These are phyloP conservation scores for Actias luna DNA, from an alignment of 2,888 invertebrate species.

Conservation along the genomic window DNA sequence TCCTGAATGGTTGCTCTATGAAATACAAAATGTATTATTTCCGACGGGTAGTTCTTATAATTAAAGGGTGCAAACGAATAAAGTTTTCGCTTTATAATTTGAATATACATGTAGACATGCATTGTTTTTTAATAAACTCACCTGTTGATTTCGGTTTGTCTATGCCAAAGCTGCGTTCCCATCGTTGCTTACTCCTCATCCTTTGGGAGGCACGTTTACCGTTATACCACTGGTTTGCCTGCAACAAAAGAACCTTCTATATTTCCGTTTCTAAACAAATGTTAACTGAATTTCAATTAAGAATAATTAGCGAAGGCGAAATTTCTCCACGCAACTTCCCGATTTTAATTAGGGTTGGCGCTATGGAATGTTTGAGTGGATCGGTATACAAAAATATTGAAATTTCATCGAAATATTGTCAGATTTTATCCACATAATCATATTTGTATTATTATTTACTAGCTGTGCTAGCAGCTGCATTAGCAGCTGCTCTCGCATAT, in stretches of 20 bases:
- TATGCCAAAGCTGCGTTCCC: slow-evolving; percentile 66
- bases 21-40: too few relatives aligned
- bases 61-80: too few relatives aligned
- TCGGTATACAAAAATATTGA: background rate
- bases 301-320: slow-evolving; percentile 51
- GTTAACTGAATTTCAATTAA: slow-evolving; percentile 49
- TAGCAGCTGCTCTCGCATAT: too few relatives aligned
- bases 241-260: slow-evolving; percentile 23
- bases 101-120: too few relatives aligned
- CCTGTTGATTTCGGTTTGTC: slow-evolving; percentile 69
- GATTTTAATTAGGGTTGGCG: slow-evolving; percentile 26
- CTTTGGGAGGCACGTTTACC: slow-evolving; percentile 65
- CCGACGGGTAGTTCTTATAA: too few relatives aligned
- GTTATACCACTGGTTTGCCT: slow-evolving; percentile 50
- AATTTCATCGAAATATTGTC: too few relatives aligned
- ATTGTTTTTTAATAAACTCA: too few relatives aligned
- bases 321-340: slow-evolving; percentile 41
- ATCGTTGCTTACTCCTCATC: slow-evolving; percentile 77
- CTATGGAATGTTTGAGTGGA: slow-evolving; percentile 20
- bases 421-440: too few relatives aligned
- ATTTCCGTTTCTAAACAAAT: slow-evolving; percentile 24
- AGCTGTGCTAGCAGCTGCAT: too few relatives aligned
- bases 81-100: too few relatives aligned
- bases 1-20: too few relatives aligned
- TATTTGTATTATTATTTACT: too few relatives aligned